phyloP scores from a whole-genome alignment of 2,113 vertebrate species.

The Amblyornis subalaris region DNA sequence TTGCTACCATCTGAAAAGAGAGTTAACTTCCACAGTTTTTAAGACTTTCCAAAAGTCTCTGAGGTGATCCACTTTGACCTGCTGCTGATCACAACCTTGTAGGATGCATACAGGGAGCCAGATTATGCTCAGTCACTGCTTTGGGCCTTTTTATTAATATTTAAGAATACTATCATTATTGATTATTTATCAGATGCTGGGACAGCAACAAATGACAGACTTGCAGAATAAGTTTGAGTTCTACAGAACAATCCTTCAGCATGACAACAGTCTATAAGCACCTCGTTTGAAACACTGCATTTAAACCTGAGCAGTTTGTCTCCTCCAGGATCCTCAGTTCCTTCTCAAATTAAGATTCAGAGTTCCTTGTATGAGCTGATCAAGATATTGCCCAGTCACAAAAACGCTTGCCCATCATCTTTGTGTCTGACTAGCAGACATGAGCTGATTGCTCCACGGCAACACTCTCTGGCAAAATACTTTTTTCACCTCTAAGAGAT shows the following conservation, averaged over 20 bases:
- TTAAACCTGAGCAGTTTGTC: background rate
- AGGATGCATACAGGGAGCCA: background rate
- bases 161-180: background rate
- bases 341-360: background rate
- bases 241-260: background rate
- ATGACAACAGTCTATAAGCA: background rate
- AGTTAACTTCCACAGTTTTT: background rate
- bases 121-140: background rate
- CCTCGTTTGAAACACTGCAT: background rate
- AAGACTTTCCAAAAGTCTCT: background rate
- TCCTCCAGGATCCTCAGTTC: background rate
- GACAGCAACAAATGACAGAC: background rate
- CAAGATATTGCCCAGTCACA: background rate
- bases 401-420: background rate
- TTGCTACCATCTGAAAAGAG: background rate
- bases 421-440: background rate
- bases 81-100: background rate
- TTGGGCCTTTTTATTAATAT: too few species aligned
- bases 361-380: background rate
- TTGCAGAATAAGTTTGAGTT: background rate
- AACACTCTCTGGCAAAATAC: background rate
- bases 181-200: background rate
- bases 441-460: background rate
- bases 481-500: background rate
- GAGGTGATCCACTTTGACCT: background rate